phyloP scores from a whole-genome alignment of 2,113 vertebrate genomes.

The Probosciger aterrimus region DNA sequence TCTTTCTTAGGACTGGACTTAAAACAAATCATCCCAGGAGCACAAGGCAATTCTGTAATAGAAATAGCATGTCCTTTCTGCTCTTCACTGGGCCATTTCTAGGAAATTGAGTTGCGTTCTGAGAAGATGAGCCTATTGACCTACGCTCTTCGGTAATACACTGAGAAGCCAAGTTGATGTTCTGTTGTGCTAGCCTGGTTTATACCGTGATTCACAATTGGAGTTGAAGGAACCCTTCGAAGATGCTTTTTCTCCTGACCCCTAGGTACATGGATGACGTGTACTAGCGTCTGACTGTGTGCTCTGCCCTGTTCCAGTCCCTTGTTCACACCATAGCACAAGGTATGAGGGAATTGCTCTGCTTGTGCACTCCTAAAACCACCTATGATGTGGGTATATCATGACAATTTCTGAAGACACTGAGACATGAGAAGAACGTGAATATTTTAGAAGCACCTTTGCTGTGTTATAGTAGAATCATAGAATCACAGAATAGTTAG shows the following conservation, averaged over 20 bases:
- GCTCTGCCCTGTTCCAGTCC: neutral
- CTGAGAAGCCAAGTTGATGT: neutral
- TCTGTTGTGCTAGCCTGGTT: neutral
- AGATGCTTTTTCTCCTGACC: neutral
- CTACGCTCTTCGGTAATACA: neutral
- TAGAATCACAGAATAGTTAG: too few species aligned
- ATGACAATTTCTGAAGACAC: neutral
- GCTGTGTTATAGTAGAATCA: neutral
- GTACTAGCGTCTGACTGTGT: neutral
- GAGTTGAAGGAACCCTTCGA: neutral
- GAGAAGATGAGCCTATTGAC: conserved; percentile 31
- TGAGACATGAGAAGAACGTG: neutral
- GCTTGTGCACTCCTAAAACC: neutral
- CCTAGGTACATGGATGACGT: too few species aligned
- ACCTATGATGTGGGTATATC: neutral
- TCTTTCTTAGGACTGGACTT: neutral
- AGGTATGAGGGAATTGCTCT: neutral
- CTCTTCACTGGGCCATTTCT: neutral
- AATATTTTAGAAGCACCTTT: neutral
- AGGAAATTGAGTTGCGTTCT: conserved; percentile 34
- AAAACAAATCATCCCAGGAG: neutral
- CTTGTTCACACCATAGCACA: neutral
- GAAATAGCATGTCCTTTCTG: neutral
- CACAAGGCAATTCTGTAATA: neutral
- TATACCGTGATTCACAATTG: neutral